Evolutionary conservation across 2,888 invertebrate genomes (phyloP).

Genomic region (Seira ritae): DNA sequence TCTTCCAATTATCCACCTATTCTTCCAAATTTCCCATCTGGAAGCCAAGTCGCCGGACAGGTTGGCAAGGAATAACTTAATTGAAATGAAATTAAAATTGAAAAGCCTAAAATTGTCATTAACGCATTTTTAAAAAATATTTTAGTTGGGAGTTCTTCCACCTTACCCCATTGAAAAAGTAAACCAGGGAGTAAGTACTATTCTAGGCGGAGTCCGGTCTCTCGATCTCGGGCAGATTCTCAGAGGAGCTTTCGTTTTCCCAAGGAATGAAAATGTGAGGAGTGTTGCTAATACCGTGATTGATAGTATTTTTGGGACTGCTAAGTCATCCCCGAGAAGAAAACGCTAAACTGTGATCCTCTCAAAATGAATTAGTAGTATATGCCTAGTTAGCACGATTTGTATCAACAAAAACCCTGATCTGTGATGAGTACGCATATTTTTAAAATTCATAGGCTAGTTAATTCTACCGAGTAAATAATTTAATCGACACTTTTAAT

Average conservation of each 20-base stretch:
- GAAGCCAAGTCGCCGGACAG: constrained; percentile 41
- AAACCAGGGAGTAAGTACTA: constrained; percentile 66
- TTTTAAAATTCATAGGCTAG: too few relatives aligned
- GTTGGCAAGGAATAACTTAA: too few relatives aligned
- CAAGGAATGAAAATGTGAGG: constrained; percentile 68
- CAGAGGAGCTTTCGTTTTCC: constrained; percentile 67
- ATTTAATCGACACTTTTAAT: too few relatives aligned
- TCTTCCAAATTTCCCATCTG: constrained; percentile 44
- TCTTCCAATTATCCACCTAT: constrained; percentile 39
- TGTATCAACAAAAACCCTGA: too few relatives aligned
- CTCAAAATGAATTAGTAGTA: too few relatives aligned
- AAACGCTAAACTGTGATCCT: neutral
- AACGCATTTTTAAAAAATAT: too few relatives aligned
- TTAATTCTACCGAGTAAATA: too few relatives aligned
- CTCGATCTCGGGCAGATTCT: constrained; percentile 65
- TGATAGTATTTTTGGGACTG: constrained; percentile 65
- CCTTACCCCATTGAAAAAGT: constrained; percentile 63
- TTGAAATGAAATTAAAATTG: too few relatives aligned
- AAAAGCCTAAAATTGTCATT: too few relatives aligned
- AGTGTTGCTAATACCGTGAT: constrained; percentile 69
- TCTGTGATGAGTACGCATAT: too few relatives aligned
- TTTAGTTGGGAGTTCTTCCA: constrained; percentile 17
- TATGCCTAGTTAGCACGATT: too few relatives aligned
- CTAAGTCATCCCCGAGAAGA: neutral
- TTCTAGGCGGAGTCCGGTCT: constrained; percentile 62